Evolutionary conservation across 2,888 invertebrate genomes (phyloP).

Genomic region (Nemotelus nigrinus): DNA sequence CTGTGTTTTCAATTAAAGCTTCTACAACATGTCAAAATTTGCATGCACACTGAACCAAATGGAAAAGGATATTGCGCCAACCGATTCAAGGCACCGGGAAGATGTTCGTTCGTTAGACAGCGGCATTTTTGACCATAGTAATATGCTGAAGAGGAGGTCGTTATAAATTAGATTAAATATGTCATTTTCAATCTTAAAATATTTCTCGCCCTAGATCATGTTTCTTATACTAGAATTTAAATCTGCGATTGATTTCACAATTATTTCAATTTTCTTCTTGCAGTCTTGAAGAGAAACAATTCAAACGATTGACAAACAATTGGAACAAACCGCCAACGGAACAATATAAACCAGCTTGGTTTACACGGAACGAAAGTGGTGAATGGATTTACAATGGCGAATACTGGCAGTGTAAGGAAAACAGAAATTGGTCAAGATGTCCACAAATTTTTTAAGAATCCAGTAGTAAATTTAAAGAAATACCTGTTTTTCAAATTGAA

Average conservation of each 20-base stretch:
- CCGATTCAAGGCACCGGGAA: constrained; percentile 87
- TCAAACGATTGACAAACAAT: constrained; percentile 16
- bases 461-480: background rate
- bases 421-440: constrained; percentile 84
- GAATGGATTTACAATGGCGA: constrained; percentile 77
- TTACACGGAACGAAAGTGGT: constrained; percentile 73
- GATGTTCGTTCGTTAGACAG: constrained; percentile 96
- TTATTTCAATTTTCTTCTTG: background rate
- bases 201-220: no score
- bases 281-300: constrained; percentile 31
- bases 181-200: no score
- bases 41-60: constrained; percentile 93
- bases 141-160: background rate
- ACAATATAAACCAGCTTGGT: constrained; percentile 71
- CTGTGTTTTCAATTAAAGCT: background rate
- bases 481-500: no score
- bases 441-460: constrained; percentile 74
- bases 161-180: no score
- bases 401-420: constrained; percentile 90
- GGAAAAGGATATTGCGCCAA: constrained; percentile 89
- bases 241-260: no score
- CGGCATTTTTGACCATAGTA: constrained; percentile 66
- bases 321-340: background rate
- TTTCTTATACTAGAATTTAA: no score
- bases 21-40: constrained; percentile 89